Evolutionary conservation across 1,140 invertebrate species (phyloP).

Genomic region (Drosophila nikananu): DNA sequence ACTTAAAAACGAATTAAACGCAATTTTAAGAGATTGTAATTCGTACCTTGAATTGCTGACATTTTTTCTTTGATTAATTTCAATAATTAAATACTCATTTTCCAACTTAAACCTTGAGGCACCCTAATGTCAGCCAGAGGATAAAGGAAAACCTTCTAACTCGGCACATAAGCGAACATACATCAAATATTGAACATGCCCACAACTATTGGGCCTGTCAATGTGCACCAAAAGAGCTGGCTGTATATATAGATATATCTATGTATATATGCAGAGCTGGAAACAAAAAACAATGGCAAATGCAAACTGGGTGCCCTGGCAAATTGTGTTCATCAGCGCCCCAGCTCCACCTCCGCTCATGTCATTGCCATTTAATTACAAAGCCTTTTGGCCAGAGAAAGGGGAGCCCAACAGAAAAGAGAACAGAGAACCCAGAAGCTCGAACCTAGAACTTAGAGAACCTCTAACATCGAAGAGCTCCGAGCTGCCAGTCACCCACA

Average conservation of each 20-base stretch:
- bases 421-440: neutral
- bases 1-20: neutral
- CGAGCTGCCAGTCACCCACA: slow-evolving; percentile 49
- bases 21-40: no score
- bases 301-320: slow-evolving; percentile 57
- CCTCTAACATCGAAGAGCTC: slow-evolving; percentile 18
- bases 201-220: slow-evolving; percentile 70
- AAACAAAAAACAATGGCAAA: slow-evolving; percentile 64
- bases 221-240: slow-evolving; percentile 28
- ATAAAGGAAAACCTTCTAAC: slow-evolving; percentile 31
- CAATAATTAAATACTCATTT: slow-evolving; percentile 1
- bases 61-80: neutral
- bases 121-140: slow-evolving; percentile 51
- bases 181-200: slow-evolving; percentile 79
- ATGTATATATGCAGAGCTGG: slow-evolving; percentile 8
- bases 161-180: slow-evolving; percentile 31
- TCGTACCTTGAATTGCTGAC: neutral
- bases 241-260: slow-evolving; percentile 5
- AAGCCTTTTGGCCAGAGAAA: slow-evolving; percentile 4
- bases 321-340: slow-evolving; percentile 37
- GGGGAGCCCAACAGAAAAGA: slow-evolving; percentile 5
- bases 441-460: neutral
- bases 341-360: slow-evolving; percentile 18
- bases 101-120: slow-evolving; percentile 15
- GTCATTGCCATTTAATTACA: slow-evolving; percentile 76